These are phyloP conservation scores for Bovichtus diacanthus DNA, from an alignment of 2,797 vertebrate species.

Conservation along the genomic window DNA sequence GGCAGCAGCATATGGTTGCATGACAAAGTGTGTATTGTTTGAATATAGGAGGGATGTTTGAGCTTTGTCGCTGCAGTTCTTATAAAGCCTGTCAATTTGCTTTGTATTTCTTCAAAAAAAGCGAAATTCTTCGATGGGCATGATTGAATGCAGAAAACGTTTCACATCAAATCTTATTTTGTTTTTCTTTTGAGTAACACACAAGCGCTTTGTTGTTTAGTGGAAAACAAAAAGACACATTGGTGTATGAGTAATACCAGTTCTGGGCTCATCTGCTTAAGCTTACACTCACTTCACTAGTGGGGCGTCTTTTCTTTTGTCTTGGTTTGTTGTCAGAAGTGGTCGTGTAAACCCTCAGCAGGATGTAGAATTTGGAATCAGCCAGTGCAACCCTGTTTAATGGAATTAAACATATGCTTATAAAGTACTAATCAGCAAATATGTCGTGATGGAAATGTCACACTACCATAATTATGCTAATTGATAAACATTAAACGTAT, in stretches of 20 bases:
- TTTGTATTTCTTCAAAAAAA: constrained; percentile 15
- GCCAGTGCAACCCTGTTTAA: neutral
- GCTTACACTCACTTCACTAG: neutral
- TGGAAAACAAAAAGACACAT: neutral
- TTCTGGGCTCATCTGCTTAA: neutral
- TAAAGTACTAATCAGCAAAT: neutral
- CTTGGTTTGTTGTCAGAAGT: neutral
- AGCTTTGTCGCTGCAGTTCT: constrained; percentile 8
- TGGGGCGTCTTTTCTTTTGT: neutral
- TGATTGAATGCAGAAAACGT: neutral
- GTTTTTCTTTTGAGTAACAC: neutral
- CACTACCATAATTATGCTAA: neutral
- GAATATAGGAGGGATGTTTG: constrained; percentile 3
- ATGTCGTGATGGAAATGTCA: neutral
- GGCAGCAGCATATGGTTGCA: constrained; percentile 57
- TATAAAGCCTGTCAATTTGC: constrained; percentile 18
- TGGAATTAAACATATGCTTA: neutral
- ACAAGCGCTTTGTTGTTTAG: neutral
- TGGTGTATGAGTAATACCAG: neutral
- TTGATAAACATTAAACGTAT: neutral
- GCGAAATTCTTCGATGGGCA: neutral
- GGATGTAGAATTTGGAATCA: neutral
- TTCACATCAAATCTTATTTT: neutral
- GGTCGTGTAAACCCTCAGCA: neutral
- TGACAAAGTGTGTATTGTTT: constrained; percentile 34